phyloP scores from a whole-genome alignment of 2,113 vertebrate genomes.

The Leucosticte australis region DNA sequence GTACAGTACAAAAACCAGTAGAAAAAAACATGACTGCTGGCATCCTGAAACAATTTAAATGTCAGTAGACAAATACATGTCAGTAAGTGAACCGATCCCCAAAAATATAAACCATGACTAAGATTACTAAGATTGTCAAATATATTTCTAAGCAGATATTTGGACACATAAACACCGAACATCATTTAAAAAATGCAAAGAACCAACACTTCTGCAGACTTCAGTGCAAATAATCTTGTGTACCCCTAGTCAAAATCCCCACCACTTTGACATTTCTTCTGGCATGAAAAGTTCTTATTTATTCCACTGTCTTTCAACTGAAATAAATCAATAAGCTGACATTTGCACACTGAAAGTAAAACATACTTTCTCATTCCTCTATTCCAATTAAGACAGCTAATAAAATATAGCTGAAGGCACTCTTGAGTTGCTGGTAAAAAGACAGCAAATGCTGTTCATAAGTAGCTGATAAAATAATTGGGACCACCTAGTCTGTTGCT shows the following conservation, averaged over 20 bases:
- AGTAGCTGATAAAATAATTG: not conserved
- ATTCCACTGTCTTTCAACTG: not conserved
- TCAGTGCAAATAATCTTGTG: not conserved
- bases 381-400: not conserved
- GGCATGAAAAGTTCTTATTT: not conserved
- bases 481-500: not conserved
- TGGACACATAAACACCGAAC: fast-evolving
- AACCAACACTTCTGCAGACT: not conserved
- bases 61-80: not conserved
- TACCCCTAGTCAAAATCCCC: not conserved
- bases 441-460: not conserved
- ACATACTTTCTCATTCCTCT: not conserved
- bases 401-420: not conserved
- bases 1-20: not conserved
- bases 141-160: not conserved
- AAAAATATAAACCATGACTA: not conserved
- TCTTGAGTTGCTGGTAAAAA: not conserved
- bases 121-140: not conserved
- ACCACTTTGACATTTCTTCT: not conserved
- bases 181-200: not conserved
- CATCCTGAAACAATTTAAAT: not conserved
- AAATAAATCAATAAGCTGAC: not conserved
- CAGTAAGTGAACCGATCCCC: not conserved
- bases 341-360: not conserved
- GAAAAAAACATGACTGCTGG: not conserved